Conservation (phyloP, 2,888 invertebrate genomes). For the Sminthurinus aureus region DNA sequence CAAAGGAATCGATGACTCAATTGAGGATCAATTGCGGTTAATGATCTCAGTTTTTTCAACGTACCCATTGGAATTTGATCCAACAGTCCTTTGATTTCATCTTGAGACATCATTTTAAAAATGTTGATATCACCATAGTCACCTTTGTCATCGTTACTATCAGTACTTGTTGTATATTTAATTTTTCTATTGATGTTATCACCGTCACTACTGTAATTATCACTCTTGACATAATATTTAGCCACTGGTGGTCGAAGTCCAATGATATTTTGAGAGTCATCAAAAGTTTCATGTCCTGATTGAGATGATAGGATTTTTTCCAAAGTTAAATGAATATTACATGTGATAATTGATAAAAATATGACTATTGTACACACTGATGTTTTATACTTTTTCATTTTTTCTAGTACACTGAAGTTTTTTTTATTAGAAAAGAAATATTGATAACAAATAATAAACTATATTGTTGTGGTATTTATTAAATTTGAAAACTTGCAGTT, state of each 20-base stretch:
- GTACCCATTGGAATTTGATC: neutral
- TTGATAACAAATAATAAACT: no score
- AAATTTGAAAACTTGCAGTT: no score
- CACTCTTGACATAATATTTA: neutral
- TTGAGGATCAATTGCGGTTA: neutral
- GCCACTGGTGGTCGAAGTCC: neutral
- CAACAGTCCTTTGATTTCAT: neutral
- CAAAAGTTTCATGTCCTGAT: neutral
- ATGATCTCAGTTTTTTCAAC: neutral
- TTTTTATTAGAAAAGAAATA: no score
- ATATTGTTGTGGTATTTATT: no score
- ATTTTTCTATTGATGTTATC: neutral
- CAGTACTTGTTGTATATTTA: neutral
- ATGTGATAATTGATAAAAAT: neutral
- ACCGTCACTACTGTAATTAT: neutral
- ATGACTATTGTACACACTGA: neutral
- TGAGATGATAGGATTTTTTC: neutral
- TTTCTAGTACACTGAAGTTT: neutral
- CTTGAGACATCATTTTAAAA: neutral
- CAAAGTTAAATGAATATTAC: neutral
- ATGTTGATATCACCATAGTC: neutral
- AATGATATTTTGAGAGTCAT: neutral
- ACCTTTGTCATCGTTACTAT: neutral
- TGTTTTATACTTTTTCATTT: neutral
- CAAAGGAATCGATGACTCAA: neutral